Evolutionary conservation across 2,888 invertebrate genomes (phyloP).

Genomic region (Eupithecia vulgata): DNA sequence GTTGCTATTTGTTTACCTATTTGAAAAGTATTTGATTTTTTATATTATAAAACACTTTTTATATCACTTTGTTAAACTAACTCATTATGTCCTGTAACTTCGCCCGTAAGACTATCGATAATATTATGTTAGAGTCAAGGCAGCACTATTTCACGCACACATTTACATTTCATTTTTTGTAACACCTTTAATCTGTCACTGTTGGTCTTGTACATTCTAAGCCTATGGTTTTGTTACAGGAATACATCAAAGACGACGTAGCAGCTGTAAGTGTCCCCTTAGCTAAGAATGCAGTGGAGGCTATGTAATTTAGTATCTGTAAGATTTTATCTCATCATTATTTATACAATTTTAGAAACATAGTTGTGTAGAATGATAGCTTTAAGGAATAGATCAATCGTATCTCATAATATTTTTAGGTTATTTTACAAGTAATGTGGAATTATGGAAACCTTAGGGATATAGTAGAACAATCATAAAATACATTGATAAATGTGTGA

Average conservation of each 20-base stretch:
- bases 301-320: constrained; percentile 54
- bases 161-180: no score
- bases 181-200: no score
- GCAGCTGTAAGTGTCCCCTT: constrained; percentile 50
- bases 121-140: no score
- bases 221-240: no score
- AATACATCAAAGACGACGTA: constrained; percentile 65
- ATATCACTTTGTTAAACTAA: no score
- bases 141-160: no score
- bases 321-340: constrained; percentile 1
- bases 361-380: not conserved
- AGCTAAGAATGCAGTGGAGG: constrained; percentile 69
- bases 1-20: no score
- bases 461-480: constrained; percentile 3
- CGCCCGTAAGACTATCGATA: no score
- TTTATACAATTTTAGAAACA: constrained; percentile 7
- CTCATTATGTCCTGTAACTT: no score
- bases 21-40: no score
- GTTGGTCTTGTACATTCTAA: no score
- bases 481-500: not conserved
- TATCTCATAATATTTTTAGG: constrained; percentile 9
- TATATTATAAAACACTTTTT: no score
- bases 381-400: constrained; percentile 6
- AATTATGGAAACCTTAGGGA: constrained; percentile 34
- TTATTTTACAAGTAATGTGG: constrained; percentile 29